Conservation (phyloP, 2,888 invertebrate species). For the Limnephilus auricula region DNA sequence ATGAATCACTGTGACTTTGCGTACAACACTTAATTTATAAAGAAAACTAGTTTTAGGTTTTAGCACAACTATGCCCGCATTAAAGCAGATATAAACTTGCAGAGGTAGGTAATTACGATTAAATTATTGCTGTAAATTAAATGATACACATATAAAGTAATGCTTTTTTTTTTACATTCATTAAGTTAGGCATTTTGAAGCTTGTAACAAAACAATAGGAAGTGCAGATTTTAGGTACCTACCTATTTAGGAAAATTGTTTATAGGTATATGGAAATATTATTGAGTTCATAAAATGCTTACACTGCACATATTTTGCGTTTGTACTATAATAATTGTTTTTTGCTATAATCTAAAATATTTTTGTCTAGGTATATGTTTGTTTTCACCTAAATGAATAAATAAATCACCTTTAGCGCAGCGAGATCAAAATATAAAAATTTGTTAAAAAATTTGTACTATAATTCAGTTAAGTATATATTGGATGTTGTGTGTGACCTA, state of each 20-base stretch:
- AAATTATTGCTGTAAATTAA: not conserved
- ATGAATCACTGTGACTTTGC: not conserved
- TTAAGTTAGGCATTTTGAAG: no score
- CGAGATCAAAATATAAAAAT: not conserved
- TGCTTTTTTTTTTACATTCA: not conserved
- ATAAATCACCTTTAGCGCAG: not conserved
- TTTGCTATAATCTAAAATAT: not conserved
- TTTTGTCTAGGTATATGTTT: not conserved
- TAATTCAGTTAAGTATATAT: constrained; percentile 18
- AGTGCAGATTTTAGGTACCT: not conserved
- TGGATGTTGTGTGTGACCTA: constrained; percentile 62
- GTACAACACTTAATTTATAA: not conserved
- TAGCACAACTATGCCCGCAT: no score
- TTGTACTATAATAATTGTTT: not conserved
- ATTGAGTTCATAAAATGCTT: not conserved
- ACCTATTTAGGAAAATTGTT: no score
- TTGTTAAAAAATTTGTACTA: constrained; percentile 66
- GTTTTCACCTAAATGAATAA: no score
- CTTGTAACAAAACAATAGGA: no score
- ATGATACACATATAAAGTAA: not conserved
- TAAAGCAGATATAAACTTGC: not conserved
- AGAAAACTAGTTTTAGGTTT: no score
- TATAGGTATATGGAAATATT: not conserved
- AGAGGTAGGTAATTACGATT: not conserved
- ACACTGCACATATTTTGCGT: not conserved